Base-by-base conservation (phyloP, 2,113 vertebrate genomes). In the Eulemur macaco region DNA sequence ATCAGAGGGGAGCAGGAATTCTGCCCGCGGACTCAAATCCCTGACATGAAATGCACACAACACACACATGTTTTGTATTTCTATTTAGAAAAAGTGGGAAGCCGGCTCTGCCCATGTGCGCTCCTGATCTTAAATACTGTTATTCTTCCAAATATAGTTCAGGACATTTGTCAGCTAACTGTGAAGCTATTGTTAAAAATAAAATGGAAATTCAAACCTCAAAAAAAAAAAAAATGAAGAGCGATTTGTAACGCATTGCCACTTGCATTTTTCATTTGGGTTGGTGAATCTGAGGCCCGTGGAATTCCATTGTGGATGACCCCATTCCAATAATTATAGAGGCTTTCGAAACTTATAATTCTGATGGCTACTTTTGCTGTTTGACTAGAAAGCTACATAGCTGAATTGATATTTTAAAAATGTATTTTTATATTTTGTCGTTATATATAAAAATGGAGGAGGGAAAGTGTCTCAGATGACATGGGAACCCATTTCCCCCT, bases 141-240 rank as follows among this genome's bases (percentile, higher is more conserved):
- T 94, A 64, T 66, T 88, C 54, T 76, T 87, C 97, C 96, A 97
- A 95, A 97, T 97, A 94, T 97, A 98, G 95, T 80, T 86, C 23
- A 56, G 89, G 96, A 96, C 96, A 96, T 93, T 96, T 96, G 96
- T 96, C 96, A 91, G 76, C 0, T 60, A 93, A 92, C 91, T 95
- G 80, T 73, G 86, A 97, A 77, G 80, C 95, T 87, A 86, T 87
- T 94, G 96, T 98, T 97, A 97, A 98, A 97, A 97, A 97, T 96
- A 97, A 96, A 98, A 74, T 95, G 76, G 93, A 96, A 92, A 96
- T 91, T 88, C 86, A 92, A 82, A 92, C 95, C 95, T 96, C 66
- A 74, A 54, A 54, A 54, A 54, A 54, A 69, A 94, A 96, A 96
- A 95, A 96, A 97, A 82, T 39, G 69, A 80, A 56, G 80, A 86